These are phyloP conservation scores for Oxygymnocypris stewartii DNA, from an alignment of 2,113 vertebrate genomes.

Conservation along the genomic window DNA sequence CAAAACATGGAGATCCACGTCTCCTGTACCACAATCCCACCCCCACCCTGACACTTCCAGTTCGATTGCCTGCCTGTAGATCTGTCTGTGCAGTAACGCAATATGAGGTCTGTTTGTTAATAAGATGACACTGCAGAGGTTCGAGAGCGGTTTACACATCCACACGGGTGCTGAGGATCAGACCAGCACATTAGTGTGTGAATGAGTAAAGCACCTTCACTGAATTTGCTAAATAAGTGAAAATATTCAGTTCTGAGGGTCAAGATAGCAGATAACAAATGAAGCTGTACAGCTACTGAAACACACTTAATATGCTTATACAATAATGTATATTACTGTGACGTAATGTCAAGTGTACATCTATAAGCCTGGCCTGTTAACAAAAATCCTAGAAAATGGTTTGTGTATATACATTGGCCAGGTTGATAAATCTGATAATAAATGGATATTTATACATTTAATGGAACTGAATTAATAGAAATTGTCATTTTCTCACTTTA, in stretches of 20 bases:
- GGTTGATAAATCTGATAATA: not conserved
- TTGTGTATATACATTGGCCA: not conserved
- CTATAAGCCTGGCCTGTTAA: not conserved
- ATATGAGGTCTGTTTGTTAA: constrained; percentile 98
- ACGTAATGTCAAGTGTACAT: not conserved
- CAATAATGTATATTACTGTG: not conserved
- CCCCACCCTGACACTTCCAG: constrained; percentile 64
- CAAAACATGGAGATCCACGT: constrained; percentile 54
- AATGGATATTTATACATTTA: not conserved
- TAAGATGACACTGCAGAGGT: constrained; percentile 98
- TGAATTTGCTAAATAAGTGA: not conserved
- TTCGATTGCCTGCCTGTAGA: constrained; percentile 70
- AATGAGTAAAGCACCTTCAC: not conserved
- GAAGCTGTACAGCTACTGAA: not conserved
- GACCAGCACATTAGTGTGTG: constrained; percentile 14
- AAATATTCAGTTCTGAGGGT: not conserved
- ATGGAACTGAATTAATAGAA: not conserved
- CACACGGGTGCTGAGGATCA: constrained; percentile 16
- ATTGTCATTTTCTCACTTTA: not conserved
- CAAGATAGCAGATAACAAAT: too few relatives aligned
- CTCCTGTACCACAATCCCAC: constrained; percentile 40
- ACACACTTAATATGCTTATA: not conserved
- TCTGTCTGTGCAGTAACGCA: constrained; percentile 86
- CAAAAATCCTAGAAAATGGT: not conserved
- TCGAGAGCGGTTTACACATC: constrained; percentile 59